A percentile compares a stretch with the other conserved stretches of the same genome.
These are phyloP conservation scores for Pogoniulus pusillus DNA, from an alignment of 2,797 vertebrate genomes.

Conservation along the genomic window DNA sequence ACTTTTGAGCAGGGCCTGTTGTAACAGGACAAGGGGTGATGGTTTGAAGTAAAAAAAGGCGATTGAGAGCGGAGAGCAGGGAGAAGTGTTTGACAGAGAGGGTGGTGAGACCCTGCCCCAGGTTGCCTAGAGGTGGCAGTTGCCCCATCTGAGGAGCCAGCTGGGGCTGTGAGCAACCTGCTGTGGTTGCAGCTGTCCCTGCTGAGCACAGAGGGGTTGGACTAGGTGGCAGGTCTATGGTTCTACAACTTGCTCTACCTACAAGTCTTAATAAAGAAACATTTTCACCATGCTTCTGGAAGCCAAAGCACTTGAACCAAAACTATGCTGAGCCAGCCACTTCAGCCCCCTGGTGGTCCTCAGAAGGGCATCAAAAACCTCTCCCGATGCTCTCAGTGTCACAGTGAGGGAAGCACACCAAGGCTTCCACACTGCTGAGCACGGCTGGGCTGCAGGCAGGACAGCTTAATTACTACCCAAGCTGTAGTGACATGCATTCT, in stretches of 20 bases:
- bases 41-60: no score
- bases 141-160: no score
- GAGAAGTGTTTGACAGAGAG: no score
- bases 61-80: no score
- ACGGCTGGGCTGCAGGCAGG: neutral
- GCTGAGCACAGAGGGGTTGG: no score
- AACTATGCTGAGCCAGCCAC: neutral
- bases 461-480: conserved; percentile 16
- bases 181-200: no score
- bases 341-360: neutral
- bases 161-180: no score
- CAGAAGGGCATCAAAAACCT: neutral
- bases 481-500: conserved; percentile 3
- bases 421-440: neutral
- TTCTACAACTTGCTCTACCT: neutral
- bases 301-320: neutral
- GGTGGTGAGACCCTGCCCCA: no score
- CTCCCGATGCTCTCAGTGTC: neutral
- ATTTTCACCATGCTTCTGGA: neutral
- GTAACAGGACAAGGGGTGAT: no score
- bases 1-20: no score
- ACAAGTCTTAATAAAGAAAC: neutral
- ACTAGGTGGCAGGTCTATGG: no score
- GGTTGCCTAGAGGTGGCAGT: no score
- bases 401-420: neutral